phyloP scores from a whole-genome alignment of 2,888 invertebrate genomes.

The Synanthedon formicaeformis region DNA sequence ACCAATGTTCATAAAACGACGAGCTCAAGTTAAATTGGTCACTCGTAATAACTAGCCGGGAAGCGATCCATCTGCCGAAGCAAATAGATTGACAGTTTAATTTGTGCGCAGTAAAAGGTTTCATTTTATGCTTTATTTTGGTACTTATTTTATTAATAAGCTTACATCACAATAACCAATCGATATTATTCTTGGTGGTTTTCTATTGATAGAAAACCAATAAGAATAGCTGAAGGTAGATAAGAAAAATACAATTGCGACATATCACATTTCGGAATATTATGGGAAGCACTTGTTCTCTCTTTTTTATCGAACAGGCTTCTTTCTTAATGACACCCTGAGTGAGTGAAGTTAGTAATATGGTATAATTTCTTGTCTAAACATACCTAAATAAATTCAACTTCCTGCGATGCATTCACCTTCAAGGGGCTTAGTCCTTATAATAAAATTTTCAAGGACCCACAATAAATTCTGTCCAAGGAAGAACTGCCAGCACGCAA shows the following conservation, averaged over 20 bases:
- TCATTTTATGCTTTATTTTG: not conserved
- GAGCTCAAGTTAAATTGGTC: constrained; percentile 17
- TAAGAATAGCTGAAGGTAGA: too few relatives aligned
- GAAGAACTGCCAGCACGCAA: not conserved
- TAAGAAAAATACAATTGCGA: too few relatives aligned
- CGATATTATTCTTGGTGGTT: not conserved
- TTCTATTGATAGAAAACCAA: not conserved
- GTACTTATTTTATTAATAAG: not conserved
- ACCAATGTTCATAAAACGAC: not conserved
- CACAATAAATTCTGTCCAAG: not conserved
- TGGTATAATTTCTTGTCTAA: too few relatives aligned
- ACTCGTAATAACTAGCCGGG: constrained; percentile 19
- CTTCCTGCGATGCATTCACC: not conserved
- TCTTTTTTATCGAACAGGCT: too few relatives aligned
- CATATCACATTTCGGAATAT: too few relatives aligned
- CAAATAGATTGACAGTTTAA: constrained; percentile 51
- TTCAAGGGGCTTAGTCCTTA: not conserved
- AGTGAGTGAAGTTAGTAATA: too few relatives aligned
- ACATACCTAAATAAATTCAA: too few relatives aligned
- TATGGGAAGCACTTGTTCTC: too few relatives aligned
- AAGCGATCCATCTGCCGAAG: constrained; percentile 42
- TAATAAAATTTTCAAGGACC: not conserved
- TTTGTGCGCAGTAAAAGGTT: constrained; percentile 17
- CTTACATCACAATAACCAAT: not conserved
- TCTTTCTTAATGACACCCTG: too few relatives aligned